A percentile compares a stretch with the other conserved stretches of the same genome.
Conservation (phyloP, 2,113 vertebrate genomes). For the Strix aluco region DNA sequence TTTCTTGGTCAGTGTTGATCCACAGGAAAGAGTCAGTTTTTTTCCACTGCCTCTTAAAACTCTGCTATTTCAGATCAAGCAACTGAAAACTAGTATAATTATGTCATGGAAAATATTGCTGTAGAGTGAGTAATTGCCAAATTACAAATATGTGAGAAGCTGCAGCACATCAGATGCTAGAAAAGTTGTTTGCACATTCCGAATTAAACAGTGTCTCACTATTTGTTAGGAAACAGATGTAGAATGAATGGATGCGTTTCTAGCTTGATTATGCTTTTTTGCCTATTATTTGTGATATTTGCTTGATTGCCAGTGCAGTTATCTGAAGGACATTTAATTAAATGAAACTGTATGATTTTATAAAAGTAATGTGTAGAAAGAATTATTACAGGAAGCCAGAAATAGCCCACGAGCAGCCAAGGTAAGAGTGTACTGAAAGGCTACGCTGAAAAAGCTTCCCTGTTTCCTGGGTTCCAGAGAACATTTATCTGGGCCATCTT, state of each 20-base stretch:
- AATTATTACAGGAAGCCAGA: background rate
- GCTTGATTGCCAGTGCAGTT: background rate
- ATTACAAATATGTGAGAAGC: background rate
- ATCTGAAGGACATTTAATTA: background rate
- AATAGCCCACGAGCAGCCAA: background rate
- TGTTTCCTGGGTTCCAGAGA: background rate
- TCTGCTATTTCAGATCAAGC: background rate
- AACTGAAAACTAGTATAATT: background rate
- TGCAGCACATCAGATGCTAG: background rate
- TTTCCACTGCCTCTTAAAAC: background rate
- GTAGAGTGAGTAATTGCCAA: background rate
- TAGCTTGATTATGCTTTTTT: background rate
- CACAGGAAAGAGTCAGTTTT: background rate
- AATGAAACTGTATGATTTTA: background rate
- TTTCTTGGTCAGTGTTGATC: background rate
- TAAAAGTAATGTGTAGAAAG: background rate
- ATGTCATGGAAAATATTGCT: constrained; percentile 2
- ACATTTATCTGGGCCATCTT: background rate
- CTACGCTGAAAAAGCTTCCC: background rate
- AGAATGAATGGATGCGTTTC: background rate
- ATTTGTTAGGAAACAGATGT: background rate
- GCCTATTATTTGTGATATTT: background rate
- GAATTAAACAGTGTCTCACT: background rate
- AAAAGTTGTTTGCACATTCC: background rate
- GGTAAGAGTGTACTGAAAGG: background rate